phyloP scores from a whole-genome alignment of 2,888 invertebrate species.

The Noctua comes region DNA sequence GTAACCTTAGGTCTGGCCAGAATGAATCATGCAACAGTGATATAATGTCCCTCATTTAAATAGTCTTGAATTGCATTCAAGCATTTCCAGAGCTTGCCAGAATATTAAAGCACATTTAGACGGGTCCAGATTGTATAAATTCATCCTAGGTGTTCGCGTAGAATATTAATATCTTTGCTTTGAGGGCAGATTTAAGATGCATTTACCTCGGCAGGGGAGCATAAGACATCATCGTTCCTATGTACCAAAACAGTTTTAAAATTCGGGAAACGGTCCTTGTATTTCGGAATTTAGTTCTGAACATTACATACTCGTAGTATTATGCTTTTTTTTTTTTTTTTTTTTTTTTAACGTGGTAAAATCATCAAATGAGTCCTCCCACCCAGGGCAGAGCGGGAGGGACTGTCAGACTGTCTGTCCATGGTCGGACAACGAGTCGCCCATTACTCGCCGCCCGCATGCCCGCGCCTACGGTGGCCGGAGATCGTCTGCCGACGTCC shows the following conservation, averaged over 20 bases:
- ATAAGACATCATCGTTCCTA: not conserved
- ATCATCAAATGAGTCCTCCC: no score
- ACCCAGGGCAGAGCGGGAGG: no score
- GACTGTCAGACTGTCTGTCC: no score
- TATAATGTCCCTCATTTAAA: conserved; percentile 35
- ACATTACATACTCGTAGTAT: conserved; percentile 3
- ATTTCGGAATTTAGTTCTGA: conserved; percentile 1
- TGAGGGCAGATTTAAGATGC: conserved; percentile 30
- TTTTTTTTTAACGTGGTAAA: no score
- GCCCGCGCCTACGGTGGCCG: no score
- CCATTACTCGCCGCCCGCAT: no score
- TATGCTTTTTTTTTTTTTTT: no score
- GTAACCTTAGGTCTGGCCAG: not conserved
- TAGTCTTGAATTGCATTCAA: conserved; percentile 43
- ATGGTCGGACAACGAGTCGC: no score
- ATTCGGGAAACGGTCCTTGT: conserved; percentile 7
- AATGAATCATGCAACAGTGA: conserved; percentile 17
- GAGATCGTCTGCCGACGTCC: no score
- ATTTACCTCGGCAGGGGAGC: conserved; percentile 1
- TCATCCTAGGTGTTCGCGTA: conserved; percentile 19
- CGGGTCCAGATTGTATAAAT: conserved; percentile 45
- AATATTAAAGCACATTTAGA: conserved; percentile 46
- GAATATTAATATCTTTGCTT: conserved; percentile 52
- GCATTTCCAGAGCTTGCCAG: conserved; percentile 31
- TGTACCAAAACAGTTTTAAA: conserved; percentile 5